A percentile compares a stretch with the other conserved stretches of the same genome.
Evolutionary conservation across 2,113 vertebrate genomes (phyloP).

Genomic region (Ameiurus melas): DNA sequence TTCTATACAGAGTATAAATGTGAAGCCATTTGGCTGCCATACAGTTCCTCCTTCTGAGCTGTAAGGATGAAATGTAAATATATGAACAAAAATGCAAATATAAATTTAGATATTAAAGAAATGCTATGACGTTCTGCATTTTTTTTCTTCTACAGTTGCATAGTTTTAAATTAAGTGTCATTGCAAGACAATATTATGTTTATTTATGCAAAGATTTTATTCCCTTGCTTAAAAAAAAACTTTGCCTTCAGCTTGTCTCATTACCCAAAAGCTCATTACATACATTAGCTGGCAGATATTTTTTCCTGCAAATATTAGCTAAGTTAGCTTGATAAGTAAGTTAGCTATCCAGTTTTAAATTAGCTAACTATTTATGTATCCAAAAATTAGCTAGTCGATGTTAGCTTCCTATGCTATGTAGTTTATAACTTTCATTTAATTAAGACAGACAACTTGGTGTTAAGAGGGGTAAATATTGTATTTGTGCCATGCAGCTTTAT

Average conservation of each 20-base stretch:
- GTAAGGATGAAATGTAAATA: not conserved
- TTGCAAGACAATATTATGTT: not conserved
- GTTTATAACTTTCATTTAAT: not conserved
- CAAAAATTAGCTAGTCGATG: not conserved
- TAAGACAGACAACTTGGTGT: not conserved
- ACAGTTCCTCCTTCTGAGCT: not conserved
- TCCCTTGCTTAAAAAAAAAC: too few species aligned
- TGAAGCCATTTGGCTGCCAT: not conserved
- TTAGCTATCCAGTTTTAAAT: not conserved
- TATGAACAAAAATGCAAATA: not conserved
- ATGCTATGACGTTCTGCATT: not conserved
- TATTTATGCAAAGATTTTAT: not conserved
- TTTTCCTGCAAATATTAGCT: not conserved
- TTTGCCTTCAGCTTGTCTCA: too few species aligned
- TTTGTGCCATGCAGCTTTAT: not conserved
- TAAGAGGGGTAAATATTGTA: not conserved
- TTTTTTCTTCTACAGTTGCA: too few species aligned
- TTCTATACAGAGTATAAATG: not conserved
- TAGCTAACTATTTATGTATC: not conserved
- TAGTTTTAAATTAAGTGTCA: too few species aligned
- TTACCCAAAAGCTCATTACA: too few species aligned
- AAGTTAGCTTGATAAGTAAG: not conserved
- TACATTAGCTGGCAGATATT: not conserved
- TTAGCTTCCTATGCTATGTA: not conserved
- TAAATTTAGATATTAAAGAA: not conserved